A percentile compares a stretch with the other conserved stretches of the same genome.
Conservation (phyloP, 2,113 vertebrate species). For the sheep (Ovis aries) region DNA sequence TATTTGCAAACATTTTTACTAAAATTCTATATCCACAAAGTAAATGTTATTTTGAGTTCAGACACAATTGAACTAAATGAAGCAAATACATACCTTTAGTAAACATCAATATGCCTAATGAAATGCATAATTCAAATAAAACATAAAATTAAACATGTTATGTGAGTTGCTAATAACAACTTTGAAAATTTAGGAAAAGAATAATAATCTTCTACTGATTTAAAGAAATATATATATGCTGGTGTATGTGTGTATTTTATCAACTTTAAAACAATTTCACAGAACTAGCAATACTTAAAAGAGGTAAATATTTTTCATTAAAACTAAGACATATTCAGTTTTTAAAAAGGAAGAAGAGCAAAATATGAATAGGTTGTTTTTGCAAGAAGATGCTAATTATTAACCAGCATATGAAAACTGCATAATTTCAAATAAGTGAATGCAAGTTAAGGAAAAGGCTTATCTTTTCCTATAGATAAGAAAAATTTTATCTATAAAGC, state of each 20-base stretch:
- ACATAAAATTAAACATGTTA: neutral
- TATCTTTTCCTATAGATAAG: neutral
- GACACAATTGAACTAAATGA: neutral
- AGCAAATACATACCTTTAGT: neutral
- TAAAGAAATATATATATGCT: neutral
- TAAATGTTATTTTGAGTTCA: neutral
- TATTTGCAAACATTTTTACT: neutral
- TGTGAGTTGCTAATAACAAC: neutral
- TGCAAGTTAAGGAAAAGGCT: slow-evolving; percentile 11
- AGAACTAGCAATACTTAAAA: neutral
- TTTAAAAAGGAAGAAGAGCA: neutral
- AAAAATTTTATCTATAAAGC: neutral
- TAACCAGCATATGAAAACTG: slow-evolving; percentile 32
- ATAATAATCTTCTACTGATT: neutral
- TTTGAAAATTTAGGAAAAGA: slow-evolving; percentile 24
- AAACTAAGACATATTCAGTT: neutral
- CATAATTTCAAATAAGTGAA: slow-evolving; percentile 5
- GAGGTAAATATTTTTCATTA: slow-evolving; percentile 1
- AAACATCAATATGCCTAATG: neutral
- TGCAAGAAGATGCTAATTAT: slow-evolving; percentile 3
- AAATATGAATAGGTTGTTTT: neutral
- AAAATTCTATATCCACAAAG: neutral
- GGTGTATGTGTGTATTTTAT: neutral
- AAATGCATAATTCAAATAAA: slow-evolving; percentile 3
- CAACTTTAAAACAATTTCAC: neutral